Percentiles rank a stretch among this genome's conserved stretches.
Evolutionary conservation across 2,797 vertebrate species (phyloP).

Genomic region (Nannoperca australis): DNA sequence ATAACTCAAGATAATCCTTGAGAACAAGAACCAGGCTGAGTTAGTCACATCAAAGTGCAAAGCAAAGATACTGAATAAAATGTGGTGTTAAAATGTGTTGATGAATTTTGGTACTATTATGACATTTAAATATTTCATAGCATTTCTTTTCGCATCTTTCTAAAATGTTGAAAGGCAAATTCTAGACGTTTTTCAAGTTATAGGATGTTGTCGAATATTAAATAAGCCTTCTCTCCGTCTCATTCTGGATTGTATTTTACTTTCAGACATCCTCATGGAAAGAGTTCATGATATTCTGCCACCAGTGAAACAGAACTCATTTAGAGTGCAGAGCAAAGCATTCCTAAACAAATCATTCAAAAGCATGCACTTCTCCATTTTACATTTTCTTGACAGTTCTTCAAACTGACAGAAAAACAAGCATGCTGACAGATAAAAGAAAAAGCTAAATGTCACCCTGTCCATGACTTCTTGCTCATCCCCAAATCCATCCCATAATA

Average conservation of each 20-base stretch:
- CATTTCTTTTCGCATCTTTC: background rate
- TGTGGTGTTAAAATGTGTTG: background rate
- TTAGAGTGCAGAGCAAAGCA: slow-evolving; percentile 16
- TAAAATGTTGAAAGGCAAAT: background rate
- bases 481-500: slow-evolving; percentile 59
- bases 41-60: background rate
- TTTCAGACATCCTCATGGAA: slow-evolving; percentile 26
- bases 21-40: slow-evolving; percentile 11
- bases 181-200: background rate
- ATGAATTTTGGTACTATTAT: background rate
- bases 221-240: background rate
- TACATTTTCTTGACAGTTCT: slow-evolving; percentile 23
- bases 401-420: slow-evolving; percentile 50
- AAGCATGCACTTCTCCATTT: slow-evolving; percentile 18
- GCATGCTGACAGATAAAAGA: slow-evolving; percentile 4
- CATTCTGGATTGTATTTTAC: slow-evolving; percentile 4
- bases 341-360: slow-evolving; percentile 39
- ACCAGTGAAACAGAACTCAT: slow-evolving; percentile 25
- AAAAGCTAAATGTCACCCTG: slow-evolving; percentile 42
- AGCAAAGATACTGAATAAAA: slow-evolving; percentile 17
- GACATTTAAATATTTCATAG: background rate
- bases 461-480: slow-evolving; percentile 56
- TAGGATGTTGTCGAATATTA: background rate
- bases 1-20: slow-evolving; percentile 35
- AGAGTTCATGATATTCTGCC: slow-evolving; percentile 15